Evolutionary conservation across 2,113 vertebrate genomes (phyloP).

Genomic region (Python bivittatus): DNA sequence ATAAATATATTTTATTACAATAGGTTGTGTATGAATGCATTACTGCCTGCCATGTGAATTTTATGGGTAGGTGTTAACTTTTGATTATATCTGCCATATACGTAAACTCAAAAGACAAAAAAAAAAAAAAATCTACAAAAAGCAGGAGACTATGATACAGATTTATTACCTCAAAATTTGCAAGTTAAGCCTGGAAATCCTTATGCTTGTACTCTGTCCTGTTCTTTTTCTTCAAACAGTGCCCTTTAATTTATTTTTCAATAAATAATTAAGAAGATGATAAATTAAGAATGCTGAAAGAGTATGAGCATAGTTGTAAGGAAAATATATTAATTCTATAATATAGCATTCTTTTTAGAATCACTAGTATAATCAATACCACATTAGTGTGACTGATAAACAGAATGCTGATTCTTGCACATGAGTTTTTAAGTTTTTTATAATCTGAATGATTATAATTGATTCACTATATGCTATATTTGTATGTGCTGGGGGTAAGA

Average conservation of each 20-base stretch:
- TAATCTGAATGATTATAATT: constrained; percentile 31
- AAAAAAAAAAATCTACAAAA: neutral
- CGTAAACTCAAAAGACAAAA: constrained; percentile 7
- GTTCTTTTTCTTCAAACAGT: constrained; percentile 29
- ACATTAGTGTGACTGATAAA: constrained; percentile 35
- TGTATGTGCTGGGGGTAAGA: constrained; percentile 62
- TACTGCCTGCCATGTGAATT: neutral
- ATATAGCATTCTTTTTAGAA: constrained; percentile 21
- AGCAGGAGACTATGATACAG: neutral
- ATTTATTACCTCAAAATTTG: neutral
- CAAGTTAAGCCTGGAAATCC: constrained; percentile 24
- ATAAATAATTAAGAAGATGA: constrained; percentile 7
- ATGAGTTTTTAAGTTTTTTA: constrained; percentile 33
- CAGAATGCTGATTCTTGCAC: constrained; percentile 28
- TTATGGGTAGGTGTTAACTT: neutral
- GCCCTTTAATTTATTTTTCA: constrained; percentile 33
- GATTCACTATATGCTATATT: constrained; percentile 40
- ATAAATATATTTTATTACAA: neutral
- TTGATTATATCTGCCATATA: neutral
- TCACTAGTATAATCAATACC: constrained; percentile 8
- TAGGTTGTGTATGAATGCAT: neutral
- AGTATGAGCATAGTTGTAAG: constrained; percentile 35
- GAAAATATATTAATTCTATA: constrained; percentile 1
- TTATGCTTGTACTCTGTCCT: constrained; percentile 35
- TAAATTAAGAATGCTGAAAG: constrained; percentile 14